Evolutionary conservation across 2,888 invertebrate species (phyloP).

Genomic region (Cinara cedri): DNA sequence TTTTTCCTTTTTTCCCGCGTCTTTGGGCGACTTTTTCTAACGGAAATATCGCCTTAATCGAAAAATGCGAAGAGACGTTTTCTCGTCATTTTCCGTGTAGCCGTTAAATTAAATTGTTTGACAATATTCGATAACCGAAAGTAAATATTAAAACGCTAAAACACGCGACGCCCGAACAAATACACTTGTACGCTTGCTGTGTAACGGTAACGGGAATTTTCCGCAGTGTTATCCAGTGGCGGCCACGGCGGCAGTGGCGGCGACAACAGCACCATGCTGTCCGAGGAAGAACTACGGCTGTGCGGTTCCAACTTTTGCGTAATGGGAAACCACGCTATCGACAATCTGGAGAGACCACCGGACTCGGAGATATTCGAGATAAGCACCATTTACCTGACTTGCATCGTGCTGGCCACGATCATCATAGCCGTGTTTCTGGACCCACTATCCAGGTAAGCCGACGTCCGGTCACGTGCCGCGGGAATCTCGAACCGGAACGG

Average conservation of each 20-base stretch:
- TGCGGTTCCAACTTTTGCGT: conserved; percentile 87
- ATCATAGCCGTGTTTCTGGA: conserved; percentile 89
- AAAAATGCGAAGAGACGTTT: too few relatives aligned
- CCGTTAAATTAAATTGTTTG: too few relatives aligned
- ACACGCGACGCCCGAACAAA: too few relatives aligned
- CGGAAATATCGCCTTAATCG: too few relatives aligned
- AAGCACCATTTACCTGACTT: conserved; percentile 85
- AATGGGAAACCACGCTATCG: conserved; percentile 72
- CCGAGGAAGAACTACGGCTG: conserved; percentile 65
- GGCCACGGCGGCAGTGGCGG: conserved; percentile 69
- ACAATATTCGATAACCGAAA: too few relatives aligned
- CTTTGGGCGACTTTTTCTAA: too few relatives aligned
- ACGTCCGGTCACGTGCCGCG: too few relatives aligned
- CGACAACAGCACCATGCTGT: conserved; percentile 64
- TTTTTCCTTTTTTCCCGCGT: too few relatives aligned
- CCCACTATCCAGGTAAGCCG: conserved; percentile 79
- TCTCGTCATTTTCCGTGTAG: too few relatives aligned
- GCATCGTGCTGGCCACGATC: conserved; percentile 82
- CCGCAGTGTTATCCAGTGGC: conserved; percentile 76
- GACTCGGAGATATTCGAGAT: conserved; percentile 87
- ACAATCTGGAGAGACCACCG: conserved; percentile 80
- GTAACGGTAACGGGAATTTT: not conserved
- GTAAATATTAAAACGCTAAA: too few relatives aligned
- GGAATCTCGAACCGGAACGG: too few relatives aligned
- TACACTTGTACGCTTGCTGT: too few relatives aligned